Evolutionary conservation across 1,140 invertebrate species (phyloP).

Genomic region (Caligus rogercresseyi): DNA sequence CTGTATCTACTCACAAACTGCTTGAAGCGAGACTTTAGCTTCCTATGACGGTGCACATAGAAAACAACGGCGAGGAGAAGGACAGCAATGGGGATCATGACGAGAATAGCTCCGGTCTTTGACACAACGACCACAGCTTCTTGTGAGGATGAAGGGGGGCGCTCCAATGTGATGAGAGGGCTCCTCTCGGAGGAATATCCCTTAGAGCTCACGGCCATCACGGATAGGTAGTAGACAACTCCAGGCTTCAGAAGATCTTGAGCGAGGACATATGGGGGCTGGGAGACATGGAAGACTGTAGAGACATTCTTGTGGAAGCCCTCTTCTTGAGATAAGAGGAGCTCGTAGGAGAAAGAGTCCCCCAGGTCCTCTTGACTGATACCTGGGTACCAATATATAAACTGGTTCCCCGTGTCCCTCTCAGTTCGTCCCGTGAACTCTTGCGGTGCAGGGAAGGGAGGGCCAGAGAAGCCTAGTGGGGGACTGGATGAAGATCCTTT

Average conservation of each 20-base stretch:
- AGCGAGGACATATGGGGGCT: not conserved
- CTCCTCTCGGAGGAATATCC: constrained; percentile 34
- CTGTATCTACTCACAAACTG: constrained; percentile 70
- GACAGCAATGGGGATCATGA: constrained; percentile 36
- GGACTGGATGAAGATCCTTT: constrained; percentile 11
- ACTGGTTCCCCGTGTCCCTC: constrained; percentile 36
- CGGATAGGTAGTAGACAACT: constrained; percentile 42
- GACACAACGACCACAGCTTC: constrained; percentile 22
- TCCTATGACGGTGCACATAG: constrained; percentile 47
- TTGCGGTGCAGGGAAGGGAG: constrained; percentile 41
- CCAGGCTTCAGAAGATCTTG: constrained; percentile 26
- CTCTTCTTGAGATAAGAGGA: constrained; percentile 5
- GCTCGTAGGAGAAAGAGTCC: constrained; percentile 21
- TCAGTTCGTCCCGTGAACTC: constrained; percentile 40
- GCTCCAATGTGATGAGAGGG: constrained; percentile 19
- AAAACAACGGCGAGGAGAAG: constrained; percentile 39
- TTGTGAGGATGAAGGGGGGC: too few species aligned
- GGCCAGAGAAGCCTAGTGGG: constrained; percentile 34
- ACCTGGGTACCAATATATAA: constrained; percentile 40
- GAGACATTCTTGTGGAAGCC: constrained; percentile 16
- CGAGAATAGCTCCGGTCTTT: constrained; percentile 28
- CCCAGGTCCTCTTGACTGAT: constrained; percentile 26
- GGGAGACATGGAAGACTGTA: not conserved
- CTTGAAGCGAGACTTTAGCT: constrained; percentile 54
- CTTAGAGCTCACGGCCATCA: constrained; percentile 39